A percentile compares a stretch with the other conserved stretches of the same genome.
phyloP scores from a whole-genome alignment of 2,113 vertebrate genomes.

The Microcebus lehilahytsara region DNA sequence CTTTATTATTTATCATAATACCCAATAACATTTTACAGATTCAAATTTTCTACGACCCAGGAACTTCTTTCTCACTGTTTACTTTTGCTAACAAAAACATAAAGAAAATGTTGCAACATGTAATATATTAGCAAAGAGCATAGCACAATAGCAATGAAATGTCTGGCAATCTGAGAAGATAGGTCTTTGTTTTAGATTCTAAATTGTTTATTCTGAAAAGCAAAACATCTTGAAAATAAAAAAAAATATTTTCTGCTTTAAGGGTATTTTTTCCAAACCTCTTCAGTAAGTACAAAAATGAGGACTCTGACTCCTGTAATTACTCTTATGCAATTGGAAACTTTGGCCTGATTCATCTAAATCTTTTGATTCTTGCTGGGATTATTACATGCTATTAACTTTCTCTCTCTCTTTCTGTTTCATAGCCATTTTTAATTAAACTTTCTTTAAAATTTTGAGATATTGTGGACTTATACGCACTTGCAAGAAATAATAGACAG shows the following conservation, averaged over 20 bases:
- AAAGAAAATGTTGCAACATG: no score
- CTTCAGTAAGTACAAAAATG: not conserved
- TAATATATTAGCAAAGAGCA: no score
- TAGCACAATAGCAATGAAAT: not conserved
- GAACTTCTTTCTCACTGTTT: no score
- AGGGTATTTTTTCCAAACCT: not conserved
- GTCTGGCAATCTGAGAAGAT: not conserved
- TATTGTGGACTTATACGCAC: not conserved
- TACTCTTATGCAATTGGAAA: not conserved
- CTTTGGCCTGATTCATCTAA: not conserved
- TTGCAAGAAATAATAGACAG: not conserved
- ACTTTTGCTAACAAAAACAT: no score
- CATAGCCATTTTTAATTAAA: not conserved
- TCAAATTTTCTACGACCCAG: no score
- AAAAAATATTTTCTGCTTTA: not conserved
- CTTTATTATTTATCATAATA: no score
- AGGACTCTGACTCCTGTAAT: not conserved
- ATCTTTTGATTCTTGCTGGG: not conserved
- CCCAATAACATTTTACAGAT: no score
- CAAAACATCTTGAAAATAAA: slow-evolving; percentile 22
- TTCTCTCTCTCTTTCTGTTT: not conserved
- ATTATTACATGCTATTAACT: not conserved
- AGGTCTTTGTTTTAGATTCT: not conserved
- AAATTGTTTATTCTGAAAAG: not conserved
- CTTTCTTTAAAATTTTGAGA: not conserved